phyloP scores from a whole-genome alignment of 92 coral and sea anemone genomes.

The Chrysogorgia sp. region DNA sequence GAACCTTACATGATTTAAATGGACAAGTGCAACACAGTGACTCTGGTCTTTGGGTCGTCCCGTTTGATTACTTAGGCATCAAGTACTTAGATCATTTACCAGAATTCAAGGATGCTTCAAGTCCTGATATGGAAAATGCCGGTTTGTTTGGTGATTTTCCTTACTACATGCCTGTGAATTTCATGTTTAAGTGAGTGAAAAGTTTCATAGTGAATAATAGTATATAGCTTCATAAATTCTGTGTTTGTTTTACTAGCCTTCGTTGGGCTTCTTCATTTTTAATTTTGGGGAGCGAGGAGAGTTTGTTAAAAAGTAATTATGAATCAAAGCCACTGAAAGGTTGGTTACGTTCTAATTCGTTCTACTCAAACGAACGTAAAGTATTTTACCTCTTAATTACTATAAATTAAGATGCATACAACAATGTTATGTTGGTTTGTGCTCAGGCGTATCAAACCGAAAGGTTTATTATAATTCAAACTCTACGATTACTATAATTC shows the following conservation, averaged over 20 bases:
- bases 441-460: too few relatives aligned
- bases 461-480: too few relatives aligned
- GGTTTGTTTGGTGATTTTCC: conserved; percentile 97
- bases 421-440: too few relatives aligned
- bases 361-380: too few relatives aligned
- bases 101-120: conserved; percentile 61
- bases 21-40: conserved; percentile 70
- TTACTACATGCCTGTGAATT: conserved; percentile 83
- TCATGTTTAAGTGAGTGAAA: conserved; percentile 65
- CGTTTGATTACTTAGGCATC: conserved; percentile 82
- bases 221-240: too few relatives aligned
- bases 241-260: background rate
- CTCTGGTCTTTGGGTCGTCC: conserved; percentile 86
- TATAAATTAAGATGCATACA: too few relatives aligned
- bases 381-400: too few relatives aligned
- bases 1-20: conserved; percentile 73
- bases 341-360: background rate
- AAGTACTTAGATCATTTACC: conserved; percentile 70
- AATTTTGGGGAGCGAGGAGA: too few relatives aligned
- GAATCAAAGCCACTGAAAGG: background rate
- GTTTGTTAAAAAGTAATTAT: background rate
- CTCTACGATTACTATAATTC: too few relatives aligned
- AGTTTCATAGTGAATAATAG: background rate
- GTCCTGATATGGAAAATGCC: conserved; percentile 55
- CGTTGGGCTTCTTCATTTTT: too few relatives aligned